Evolutionary conservation across 92 coral and sea anemone species (phyloP).

Genomic region (Epizoanthus ramosus): DNA sequence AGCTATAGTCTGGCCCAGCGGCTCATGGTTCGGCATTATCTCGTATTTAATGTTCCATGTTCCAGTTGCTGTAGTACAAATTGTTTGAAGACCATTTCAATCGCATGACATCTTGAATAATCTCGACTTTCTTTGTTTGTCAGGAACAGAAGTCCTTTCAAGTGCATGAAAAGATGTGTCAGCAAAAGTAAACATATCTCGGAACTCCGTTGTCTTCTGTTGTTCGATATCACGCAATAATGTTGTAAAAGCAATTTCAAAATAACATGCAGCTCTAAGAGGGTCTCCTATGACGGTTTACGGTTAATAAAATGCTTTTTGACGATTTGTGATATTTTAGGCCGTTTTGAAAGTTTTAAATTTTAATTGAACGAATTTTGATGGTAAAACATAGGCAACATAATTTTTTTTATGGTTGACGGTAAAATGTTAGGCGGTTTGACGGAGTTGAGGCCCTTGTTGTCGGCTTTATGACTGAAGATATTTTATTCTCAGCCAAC

Average conservation of each 20-base stretch:
- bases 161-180: not conserved
- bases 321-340: too few relatives aligned
- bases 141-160: not conserved
- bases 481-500: not conserved
- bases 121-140: not conserved
- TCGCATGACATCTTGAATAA: not conserved
- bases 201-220: not conserved
- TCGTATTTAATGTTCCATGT: too few relatives aligned
- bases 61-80: too few relatives aligned
- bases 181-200: conserved; percentile 16
- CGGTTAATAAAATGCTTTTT: too few relatives aligned
- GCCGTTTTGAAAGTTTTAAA: too few relatives aligned
- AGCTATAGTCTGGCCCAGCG: too few relatives aligned
- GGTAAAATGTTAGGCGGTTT: not conserved
- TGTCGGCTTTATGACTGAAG: not conserved
- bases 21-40: too few relatives aligned
- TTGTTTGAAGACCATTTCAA: not conserved
- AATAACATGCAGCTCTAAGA: too few relatives aligned
- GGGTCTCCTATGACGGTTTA: too few relatives aligned
- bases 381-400: too few relatives aligned
- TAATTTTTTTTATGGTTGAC: too few relatives aligned
- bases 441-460: not conserved
- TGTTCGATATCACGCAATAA: conserved; percentile 6
- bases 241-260: not conserved
- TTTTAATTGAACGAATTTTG: too few relatives aligned